These are phyloP conservation scores for Chorisops tibialis DNA, from an alignment of 2,888 invertebrate species.

Conservation along the genomic window DNA sequence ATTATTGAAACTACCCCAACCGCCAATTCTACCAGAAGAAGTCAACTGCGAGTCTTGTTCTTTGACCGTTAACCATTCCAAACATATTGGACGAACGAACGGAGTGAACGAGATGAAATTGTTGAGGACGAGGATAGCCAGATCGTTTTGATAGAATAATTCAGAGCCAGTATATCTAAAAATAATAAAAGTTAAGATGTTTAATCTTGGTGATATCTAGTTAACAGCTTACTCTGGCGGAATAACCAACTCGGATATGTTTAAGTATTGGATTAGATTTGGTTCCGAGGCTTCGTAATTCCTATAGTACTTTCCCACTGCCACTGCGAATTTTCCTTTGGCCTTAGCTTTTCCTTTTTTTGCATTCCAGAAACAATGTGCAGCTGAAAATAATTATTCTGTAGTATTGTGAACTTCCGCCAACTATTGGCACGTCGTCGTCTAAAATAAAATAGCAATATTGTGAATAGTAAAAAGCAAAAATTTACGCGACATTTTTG, in stretches of 20 bases:
- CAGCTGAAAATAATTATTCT: too few species aligned
- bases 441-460: too few species aligned
- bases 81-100: conserved; percentile 47
- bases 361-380: conserved; percentile 32
- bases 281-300: background rate
- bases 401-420: too few species aligned
- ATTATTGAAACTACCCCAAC: conserved; percentile 35
- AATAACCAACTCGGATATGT: conserved; percentile 33
- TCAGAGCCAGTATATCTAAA: conserved; percentile 35
- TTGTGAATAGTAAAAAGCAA: too few species aligned
- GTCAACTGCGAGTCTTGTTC: conserved; percentile 15
- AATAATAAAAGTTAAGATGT: too few species aligned
- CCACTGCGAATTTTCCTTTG: conserved; percentile 19
- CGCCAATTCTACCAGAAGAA: conserved; percentile 33
- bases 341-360: background rate
- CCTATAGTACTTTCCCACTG: conserved; percentile 27
- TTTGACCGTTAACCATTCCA: conserved; percentile 36
- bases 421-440: too few species aligned
- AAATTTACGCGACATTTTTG: too few species aligned
- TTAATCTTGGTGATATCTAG: too few species aligned
- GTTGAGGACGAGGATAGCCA: conserved; percentile 44
- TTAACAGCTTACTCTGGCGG: conserved; percentile 28
- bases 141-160: conserved; percentile 42
- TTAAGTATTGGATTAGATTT: conserved; percentile 18
- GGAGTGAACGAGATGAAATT: conserved; percentile 39